Evolutionary conservation across 1,140 invertebrate species (phyloP).

Genomic region (Pseudomyrmex pallidus): DNA sequence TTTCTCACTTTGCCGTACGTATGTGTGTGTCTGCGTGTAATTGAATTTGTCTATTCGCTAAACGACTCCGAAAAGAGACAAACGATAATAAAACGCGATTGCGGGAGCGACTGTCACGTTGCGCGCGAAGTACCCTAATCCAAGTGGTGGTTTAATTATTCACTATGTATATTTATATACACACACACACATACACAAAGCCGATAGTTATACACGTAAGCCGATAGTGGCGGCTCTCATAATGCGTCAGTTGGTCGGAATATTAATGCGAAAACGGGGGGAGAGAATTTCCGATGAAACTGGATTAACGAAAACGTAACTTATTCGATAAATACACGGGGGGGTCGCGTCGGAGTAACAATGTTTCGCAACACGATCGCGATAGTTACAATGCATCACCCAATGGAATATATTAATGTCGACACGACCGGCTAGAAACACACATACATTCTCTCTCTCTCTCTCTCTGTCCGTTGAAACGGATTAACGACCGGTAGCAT

Average conservation of each 20-base stretch:
- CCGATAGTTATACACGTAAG: slow-evolving; percentile 24
- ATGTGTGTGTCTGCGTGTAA: too few relatives aligned
- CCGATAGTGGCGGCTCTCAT: slow-evolving; percentile 35
- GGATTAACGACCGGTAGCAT: slow-evolving; percentile 31
- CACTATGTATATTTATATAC: background rate
- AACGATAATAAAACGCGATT: slow-evolving; percentile 18
- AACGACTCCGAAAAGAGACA: background rate
- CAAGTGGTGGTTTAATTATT: slow-evolving; percentile 40
- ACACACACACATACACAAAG: background rate
- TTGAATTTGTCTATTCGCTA: background rate
- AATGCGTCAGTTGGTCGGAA: slow-evolving; percentile 26
- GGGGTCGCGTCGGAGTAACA: slow-evolving; percentile 22
- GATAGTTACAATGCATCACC: slow-evolving; percentile 57
- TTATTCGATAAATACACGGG: slow-evolving; percentile 51
- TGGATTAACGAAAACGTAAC: slow-evolving; percentile 55
- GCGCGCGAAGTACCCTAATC: background rate
- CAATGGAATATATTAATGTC: slow-evolving; percentile 46
- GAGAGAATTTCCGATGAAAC: slow-evolving; percentile 44
- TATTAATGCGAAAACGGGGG: slow-evolving; percentile 44
- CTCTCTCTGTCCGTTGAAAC: slow-evolving; percentile 4
- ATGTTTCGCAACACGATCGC: slow-evolving; percentile 20
- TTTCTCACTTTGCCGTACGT: background rate
- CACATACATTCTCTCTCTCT: too few relatives aligned
- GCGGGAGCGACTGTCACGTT: background rate
- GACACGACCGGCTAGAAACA: slow-evolving; percentile 15